Percentiles rank a stretch among this genome's conserved stretches.
These are phyloP conservation scores for Lottia scabra DNA, from an alignment of 2,888 invertebrate genomes.

Conservation along the genomic window DNA sequence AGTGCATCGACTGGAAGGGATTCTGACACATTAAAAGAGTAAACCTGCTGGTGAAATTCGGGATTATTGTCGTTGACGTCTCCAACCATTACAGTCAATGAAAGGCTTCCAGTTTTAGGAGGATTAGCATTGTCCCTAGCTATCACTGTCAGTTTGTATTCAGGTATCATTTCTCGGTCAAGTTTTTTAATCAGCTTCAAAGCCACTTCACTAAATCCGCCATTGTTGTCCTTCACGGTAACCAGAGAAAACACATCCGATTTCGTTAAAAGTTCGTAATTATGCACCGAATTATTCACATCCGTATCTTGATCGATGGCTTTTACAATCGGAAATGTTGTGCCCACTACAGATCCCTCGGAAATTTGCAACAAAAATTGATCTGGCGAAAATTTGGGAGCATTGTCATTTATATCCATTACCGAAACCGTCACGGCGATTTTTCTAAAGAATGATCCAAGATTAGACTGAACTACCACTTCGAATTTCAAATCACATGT, in stretches of 20 bases:
- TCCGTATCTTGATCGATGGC: conserved; percentile 83
- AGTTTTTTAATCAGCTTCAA: conserved; percentile 68
- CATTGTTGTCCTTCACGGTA: conserved; percentile 2
- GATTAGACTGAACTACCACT: conserved; percentile 36
- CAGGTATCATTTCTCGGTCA: conserved; percentile 90
- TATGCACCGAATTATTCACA: conserved; percentile 85
- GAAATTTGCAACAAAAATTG: conserved; percentile 27
- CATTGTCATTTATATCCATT: conserved; percentile 51
- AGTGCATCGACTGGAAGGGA: conserved; percentile 87
- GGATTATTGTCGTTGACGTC: conserved; percentile 83
- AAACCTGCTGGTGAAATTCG: conserved; percentile 88
- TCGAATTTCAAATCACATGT: conserved; percentile 37
- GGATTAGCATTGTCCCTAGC: conserved; percentile 70
- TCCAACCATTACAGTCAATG: conserved; percentile 47
- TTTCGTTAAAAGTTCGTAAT: conserved; percentile 29
- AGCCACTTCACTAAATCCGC: conserved; percentile 6
- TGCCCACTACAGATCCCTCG: conserved; percentile 33
- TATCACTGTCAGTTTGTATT: conserved; percentile 82
- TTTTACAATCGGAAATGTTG: conserved; percentile 41
- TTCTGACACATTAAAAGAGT: conserved; percentile 85
- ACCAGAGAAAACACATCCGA: conserved; percentile 27
- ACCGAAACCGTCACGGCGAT: conserved; percentile 39
- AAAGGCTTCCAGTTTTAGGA: conserved; percentile 58
- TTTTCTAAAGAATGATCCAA: conserved; percentile 74
- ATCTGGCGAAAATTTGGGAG: conserved; percentile 37